Evolutionary conservation across 2,797 vertebrate genomes (phyloP).

Genomic region (Odontamblyopus rebecca): DNA sequence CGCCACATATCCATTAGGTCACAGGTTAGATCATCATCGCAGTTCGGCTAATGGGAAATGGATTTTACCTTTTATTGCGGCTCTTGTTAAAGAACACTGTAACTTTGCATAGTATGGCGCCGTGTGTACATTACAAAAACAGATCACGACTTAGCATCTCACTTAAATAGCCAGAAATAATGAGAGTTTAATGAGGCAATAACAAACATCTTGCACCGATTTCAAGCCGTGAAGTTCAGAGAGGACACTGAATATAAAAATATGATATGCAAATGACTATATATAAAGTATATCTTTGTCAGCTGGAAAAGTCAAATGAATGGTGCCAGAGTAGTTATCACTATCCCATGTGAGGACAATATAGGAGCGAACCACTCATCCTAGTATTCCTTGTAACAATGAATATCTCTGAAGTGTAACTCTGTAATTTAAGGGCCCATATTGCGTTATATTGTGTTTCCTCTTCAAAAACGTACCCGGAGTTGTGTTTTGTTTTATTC

Average conservation of each 20-base stretch:
- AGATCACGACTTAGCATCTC: neutral
- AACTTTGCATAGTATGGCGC: neutral
- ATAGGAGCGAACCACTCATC: no score
- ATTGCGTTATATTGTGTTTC: no score
- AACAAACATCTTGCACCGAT: neutral
- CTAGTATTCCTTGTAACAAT: no score
- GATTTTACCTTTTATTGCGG: constrained; percentile 1
- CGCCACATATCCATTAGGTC: constrained; percentile 8
- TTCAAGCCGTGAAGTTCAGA: neutral
- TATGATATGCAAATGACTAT: neutral
- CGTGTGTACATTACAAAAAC: neutral
- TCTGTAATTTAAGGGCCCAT: no score
- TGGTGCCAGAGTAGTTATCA: no score
- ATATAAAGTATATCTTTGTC: neutral
- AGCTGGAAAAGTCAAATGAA: neutral
- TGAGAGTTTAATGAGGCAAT: neutral
- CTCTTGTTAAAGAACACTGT: constrained; percentile 4
- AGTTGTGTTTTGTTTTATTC: no score
- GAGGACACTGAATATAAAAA: neutral
- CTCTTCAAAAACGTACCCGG: no score
- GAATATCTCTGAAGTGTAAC: no score
- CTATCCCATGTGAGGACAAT: no score
- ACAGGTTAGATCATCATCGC: constrained; percentile 9
- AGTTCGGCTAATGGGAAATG: constrained; percentile 2
- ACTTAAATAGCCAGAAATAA: neutral